Evolutionary conservation across 2,797 vertebrate species (phyloP), one percentile per base, ranked within the genome.

Genomic region (Erethizon dorsatum): DNA sequence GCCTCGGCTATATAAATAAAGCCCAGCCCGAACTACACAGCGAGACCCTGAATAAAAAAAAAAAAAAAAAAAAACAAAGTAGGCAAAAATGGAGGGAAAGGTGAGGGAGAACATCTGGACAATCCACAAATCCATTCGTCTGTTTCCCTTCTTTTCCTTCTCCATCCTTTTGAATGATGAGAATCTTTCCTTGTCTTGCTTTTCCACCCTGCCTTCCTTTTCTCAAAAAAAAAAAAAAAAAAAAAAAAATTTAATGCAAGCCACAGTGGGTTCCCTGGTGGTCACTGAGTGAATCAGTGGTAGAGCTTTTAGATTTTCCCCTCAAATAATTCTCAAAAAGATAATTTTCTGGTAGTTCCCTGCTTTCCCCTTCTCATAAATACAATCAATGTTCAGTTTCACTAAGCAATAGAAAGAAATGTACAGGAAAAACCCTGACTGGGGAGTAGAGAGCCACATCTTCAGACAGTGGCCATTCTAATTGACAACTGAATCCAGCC

Each of bases 101-200:
- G 37, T 47, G 1, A 24, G 57, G 59, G 59, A 37, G 2, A 37
- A 24, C 9, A 22, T 7, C 8, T 71, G 31, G 67, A 4, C 57
- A 73, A 50, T 54, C 18, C 52, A 73, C 33, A 94, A 17, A 37
- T 47, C n/a, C 80, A 17, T 45, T 69, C 26, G 47, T 89, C 20
- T 47, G 28, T 90, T 65, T 91, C 63, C 82, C 59, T 86, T 88
- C 6, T 59, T 92, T 91, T 59, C 26, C 13, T 93, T 65, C 33
- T 83, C 56, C 28, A 1, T 77, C 77, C 52, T 65, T 28, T 57
- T 80, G 41, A 88, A 67, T 33, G 13, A 18, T 28, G 11, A 52
- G 26, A 94, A 57, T 87, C 26, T 59, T 67, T 69, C 63, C 47
- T 87, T 24, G 69, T 95, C 67, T 83, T 37, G 92, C 45, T 87